Evolutionary conservation across 2,113 vertebrate species (phyloP), one percentile per base, ranked within the genome.

Genomic region (Thinocorus orbignyianus): DNA sequence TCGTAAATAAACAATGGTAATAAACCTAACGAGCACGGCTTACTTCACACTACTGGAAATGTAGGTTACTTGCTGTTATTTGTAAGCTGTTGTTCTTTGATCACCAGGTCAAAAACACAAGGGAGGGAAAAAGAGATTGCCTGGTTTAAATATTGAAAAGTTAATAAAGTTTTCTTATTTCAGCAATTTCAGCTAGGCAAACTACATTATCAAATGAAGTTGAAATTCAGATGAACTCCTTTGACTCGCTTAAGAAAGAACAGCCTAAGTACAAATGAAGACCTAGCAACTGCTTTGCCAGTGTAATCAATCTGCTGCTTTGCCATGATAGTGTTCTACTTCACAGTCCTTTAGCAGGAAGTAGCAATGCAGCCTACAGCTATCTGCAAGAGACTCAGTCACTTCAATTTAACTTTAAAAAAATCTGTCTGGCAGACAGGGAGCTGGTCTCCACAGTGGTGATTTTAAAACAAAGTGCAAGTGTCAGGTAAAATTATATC

Each of bases 331-430:
- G 61, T 76, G 61, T 30, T 96, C 54, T 76, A 89, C 81, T 95
- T 93, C 84, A 66, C 51, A 78, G 81, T 51, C 42, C 49, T 88
- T 39, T 54, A 61, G 65, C 31, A 90, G 70, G 79, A 90, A 91
- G 93, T 46, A 92, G 87, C 90, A 96, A 94, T 5, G 17, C 86
- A 96, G 86, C 91, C 95, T 93, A 72, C 71, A 96, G 95, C 92
- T 69, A 90, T 89, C 72, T 80, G 71, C 83, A 92, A 52, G n/a
- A 60, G 26, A 87, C 78, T 73, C 68, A 91, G 81, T 97, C 97
- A 96, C 94, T 97, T 97, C 96, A 94, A 79, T 65, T 97, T 95
- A 96, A 88, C 72, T 88, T 95, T 37, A 90, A 94, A 96, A 96
- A 93, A 85, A 95, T 95, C 95, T 96, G 57, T 2, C 93, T 95